These are phyloP conservation scores for Drosophila kepulauana DNA, from an alignment of 1,140 invertebrate genomes.

Conservation along the genomic window DNA sequence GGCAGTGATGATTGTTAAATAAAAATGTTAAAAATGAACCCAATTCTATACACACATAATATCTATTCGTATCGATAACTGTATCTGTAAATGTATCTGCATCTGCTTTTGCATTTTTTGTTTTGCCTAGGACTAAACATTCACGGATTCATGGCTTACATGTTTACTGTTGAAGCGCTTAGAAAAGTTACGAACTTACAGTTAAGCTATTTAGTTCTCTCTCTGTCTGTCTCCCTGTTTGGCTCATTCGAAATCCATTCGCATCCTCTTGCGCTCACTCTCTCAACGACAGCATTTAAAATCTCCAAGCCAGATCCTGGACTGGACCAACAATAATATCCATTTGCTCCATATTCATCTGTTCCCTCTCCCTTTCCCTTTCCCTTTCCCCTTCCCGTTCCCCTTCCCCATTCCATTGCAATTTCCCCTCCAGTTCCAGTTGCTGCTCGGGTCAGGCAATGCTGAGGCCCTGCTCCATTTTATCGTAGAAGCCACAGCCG, in stretches of 20 bases:
- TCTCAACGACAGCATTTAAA: slow-evolving; percentile 58
- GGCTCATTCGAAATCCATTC: slow-evolving; percentile 21
- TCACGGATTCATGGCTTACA: slow-evolving; percentile 8
- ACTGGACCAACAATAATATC: slow-evolving; percentile 40
- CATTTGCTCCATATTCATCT: slow-evolving; percentile 20
- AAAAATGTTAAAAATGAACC: slow-evolving; percentile 23
- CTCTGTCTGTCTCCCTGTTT: slow-evolving; percentile 49
- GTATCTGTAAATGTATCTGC: neutral
- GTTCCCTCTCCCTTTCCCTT: neutral
- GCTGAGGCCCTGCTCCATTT: slow-evolving; percentile 66
- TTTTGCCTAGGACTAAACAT: slow-evolving; percentile 45
- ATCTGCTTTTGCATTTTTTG: neutral
- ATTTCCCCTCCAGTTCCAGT: slow-evolving; percentile 1
- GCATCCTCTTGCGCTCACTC: neutral
- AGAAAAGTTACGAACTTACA: slow-evolving; percentile 72
- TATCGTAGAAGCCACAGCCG: slow-evolving; percentile 71
- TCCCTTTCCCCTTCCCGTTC: slow-evolving; percentile 11
- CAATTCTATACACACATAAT: slow-evolving; percentile 41
- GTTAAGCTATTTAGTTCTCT: slow-evolving; percentile 62
- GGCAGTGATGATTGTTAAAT: slow-evolving; percentile 26
- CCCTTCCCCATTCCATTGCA: neutral
- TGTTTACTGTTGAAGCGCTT: slow-evolving; percentile 62
- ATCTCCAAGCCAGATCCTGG: slow-evolving; percentile 68
- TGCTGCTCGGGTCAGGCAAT: slow-evolving; percentile 56
- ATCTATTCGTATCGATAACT: slow-evolving; percentile 24